Evolutionary conservation across 2,888 invertebrate genomes (phyloP).

Genomic region (Trichopria drosophilae): DNA sequence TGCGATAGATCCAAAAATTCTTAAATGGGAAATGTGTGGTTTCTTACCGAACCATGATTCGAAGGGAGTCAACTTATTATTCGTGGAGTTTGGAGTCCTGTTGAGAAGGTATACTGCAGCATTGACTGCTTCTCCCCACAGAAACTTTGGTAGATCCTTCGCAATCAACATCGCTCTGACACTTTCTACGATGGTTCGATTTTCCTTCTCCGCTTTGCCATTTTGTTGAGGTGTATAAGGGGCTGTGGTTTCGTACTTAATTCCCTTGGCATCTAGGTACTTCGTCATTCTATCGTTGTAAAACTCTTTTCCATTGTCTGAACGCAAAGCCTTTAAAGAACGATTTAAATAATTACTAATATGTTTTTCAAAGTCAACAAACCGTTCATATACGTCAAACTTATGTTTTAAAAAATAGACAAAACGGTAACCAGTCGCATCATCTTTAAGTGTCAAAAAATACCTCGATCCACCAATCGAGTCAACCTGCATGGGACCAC

Average conservation of each 20-base stretch:
- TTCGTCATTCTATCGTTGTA: constrained; percentile 26
- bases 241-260: neutral
- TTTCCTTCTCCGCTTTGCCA: constrained; percentile 3
- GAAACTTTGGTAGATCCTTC: neutral
- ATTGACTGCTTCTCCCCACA: neutral
- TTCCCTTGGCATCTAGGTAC: constrained; percentile 21
- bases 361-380: constrained; percentile 18
- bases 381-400: too few species aligned
- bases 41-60: neutral
- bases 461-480: constrained; percentile 26
- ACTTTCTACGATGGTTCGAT: constrained; percentile 17
- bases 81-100: neutral
- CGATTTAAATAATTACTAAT: constrained; percentile 9
- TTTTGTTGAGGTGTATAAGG: constrained; percentile 7
- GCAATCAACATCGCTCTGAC: constrained; percentile 4
- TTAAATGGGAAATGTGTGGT: neutral
- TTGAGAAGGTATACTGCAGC: too few species aligned
- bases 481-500: constrained; percentile 17
- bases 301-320: constrained; percentile 18
- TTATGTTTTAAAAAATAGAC: constrained; percentile 29
- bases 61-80: neutral
- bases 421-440: constrained; percentile 15
- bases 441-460: constrained; percentile 25
- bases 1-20: neutral
- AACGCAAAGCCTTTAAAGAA: too few species aligned